These are phyloP conservation scores for Drosophila tsacasi DNA, from an alignment of 1,140 invertebrate genomes.

Conservation along the genomic window DNA sequence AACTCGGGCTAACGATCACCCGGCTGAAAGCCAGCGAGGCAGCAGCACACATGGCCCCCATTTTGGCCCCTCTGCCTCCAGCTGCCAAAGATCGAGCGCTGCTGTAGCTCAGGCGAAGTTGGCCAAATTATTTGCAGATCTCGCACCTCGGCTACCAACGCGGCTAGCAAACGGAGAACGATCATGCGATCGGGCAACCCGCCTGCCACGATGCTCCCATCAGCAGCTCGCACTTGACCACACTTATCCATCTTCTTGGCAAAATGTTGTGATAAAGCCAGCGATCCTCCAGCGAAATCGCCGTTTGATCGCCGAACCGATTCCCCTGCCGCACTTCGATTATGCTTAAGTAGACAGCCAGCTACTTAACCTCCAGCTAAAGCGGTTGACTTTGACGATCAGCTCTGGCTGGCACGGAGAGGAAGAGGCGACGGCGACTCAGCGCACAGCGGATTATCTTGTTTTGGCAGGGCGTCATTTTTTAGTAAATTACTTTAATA, in stretches of 20 bases:
- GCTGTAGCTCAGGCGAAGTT: conserved; percentile 28
- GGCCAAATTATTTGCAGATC: conserved; percentile 78
- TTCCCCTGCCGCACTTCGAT: conserved; percentile 64
- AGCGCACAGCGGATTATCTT: conserved; percentile 51
- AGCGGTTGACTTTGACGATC: conserved; percentile 79
- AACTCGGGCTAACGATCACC: conserved; percentile 36
- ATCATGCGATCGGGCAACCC: conserved; percentile 24
- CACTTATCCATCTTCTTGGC: conserved; percentile 69
- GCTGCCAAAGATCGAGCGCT: conserved; percentile 5
- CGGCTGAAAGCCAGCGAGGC: conserved; percentile 6
- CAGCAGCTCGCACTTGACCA: conserved; percentile 73
- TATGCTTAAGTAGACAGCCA: conserved; percentile 80
- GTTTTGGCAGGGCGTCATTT: conserved; percentile 73
- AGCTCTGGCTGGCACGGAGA: conserved; percentile 8
- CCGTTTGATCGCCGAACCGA: conserved; percentile 22
- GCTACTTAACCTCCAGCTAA: conserved; percentile 82
- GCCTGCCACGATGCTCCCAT: conserved; percentile 29
- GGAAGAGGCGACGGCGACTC: conserved; percentile 9
- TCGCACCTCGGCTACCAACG: conserved; percentile 70
- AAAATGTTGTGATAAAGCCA: conserved; percentile 73
- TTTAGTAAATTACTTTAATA: conserved; percentile 83
- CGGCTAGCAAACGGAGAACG: conserved; percentile 11
- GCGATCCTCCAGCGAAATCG: conserved; percentile 29
- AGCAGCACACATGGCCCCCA: conserved; percentile 68
- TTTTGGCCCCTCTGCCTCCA: conserved; percentile 16